Evolutionary conservation across 1,140 invertebrate genomes (phyloP).

Genomic region (Drosophila navojoa): DNA sequence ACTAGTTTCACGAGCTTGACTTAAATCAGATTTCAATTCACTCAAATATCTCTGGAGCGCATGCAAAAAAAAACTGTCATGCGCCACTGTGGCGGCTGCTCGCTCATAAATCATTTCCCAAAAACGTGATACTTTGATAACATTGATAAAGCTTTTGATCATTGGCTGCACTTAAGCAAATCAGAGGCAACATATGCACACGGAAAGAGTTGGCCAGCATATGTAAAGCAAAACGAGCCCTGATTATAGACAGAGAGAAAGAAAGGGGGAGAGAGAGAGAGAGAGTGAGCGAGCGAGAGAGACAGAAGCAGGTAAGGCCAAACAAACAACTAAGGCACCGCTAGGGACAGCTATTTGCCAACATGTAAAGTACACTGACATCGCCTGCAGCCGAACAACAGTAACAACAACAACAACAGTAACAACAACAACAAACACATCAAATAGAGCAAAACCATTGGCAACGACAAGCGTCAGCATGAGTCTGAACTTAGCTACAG

Average conservation of each 20-base stretch:
- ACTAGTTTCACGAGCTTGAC: background rate
- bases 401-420: constrained; percentile 5
- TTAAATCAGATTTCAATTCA: constrained; percentile 72
- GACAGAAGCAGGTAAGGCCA: background rate
- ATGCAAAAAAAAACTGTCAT: constrained; percentile 48
- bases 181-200: constrained; percentile 36
- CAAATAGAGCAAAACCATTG: constrained; percentile 37
- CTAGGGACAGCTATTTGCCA: constrained; percentile 45
- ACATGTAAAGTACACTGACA: constrained; percentile 52
- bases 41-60: constrained; percentile 38
- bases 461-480: constrained; percentile 36
- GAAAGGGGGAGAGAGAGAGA: too few relatives aligned
- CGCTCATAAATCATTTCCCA: constrained; percentile 38
- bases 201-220: constrained; percentile 27
- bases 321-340: constrained; percentile 35
- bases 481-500: constrained; percentile 27
- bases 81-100: background rate
- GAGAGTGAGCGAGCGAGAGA: too few relatives aligned
- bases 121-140: constrained; percentile 18
- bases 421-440: constrained; percentile 14
- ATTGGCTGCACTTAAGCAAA: constrained; percentile 44
- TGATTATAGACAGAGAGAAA: too few relatives aligned
- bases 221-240: constrained; percentile 23
- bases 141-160: constrained; percentile 41
- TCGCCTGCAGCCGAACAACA: constrained; percentile 29